These are phyloP conservation scores for Drosophila mayaguana DNA, from an alignment of 2,888 invertebrate species.

Conservation along the genomic window DNA sequence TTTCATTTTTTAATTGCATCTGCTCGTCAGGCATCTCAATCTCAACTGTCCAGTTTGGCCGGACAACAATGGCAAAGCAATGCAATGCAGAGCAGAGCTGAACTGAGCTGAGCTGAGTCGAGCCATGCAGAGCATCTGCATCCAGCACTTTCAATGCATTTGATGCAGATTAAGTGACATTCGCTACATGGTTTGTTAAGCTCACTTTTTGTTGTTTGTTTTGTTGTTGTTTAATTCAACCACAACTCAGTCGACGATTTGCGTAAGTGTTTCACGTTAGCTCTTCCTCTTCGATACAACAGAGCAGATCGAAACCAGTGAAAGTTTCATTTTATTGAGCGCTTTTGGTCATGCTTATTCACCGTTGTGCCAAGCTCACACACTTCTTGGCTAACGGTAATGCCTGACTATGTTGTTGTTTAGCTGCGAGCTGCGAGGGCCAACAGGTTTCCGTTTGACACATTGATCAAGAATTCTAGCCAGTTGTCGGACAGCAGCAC, in stretches of 20 bases:
- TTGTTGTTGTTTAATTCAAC: slow-evolving; percentile 1
- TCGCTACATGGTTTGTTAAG: slow-evolving; percentile 15
- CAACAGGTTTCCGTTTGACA: slow-evolving; percentile 44
- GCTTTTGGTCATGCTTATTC: slow-evolving; percentile 24
- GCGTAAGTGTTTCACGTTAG: slow-evolving; percentile 32
- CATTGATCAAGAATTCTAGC: slow-evolving; percentile 33
- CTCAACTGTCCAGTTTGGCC: slow-evolving; percentile 40
- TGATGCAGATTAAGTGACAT: slow-evolving; percentile 34
- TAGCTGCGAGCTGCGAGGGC: background rate
- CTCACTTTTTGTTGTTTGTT: background rate
- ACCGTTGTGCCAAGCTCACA: slow-evolving; percentile 18
- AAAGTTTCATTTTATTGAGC: slow-evolving; percentile 78
- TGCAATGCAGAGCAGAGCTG: background rate
- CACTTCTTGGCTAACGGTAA: slow-evolving; percentile 46
- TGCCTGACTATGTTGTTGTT: slow-evolving; percentile 31
- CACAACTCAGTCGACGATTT: slow-evolving; percentile 39
- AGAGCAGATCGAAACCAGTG: slow-evolving; percentile 72
- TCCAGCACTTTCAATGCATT: background rate
- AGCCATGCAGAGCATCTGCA: background rate
- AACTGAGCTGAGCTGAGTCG: background rate
- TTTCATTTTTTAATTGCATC: slow-evolving; percentile 74
- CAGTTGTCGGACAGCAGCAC: background rate
- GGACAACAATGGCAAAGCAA: slow-evolving; percentile 6
- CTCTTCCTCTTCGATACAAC: slow-evolving; percentile 39
- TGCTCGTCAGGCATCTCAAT: slow-evolving; percentile 36